A percentile compares a stretch with the other conserved stretches of the same genome.
These are phyloP conservation scores for Parnassius mnemosyne DNA, from an alignment of 2,888 invertebrate species.

Conservation along the genomic window DNA sequence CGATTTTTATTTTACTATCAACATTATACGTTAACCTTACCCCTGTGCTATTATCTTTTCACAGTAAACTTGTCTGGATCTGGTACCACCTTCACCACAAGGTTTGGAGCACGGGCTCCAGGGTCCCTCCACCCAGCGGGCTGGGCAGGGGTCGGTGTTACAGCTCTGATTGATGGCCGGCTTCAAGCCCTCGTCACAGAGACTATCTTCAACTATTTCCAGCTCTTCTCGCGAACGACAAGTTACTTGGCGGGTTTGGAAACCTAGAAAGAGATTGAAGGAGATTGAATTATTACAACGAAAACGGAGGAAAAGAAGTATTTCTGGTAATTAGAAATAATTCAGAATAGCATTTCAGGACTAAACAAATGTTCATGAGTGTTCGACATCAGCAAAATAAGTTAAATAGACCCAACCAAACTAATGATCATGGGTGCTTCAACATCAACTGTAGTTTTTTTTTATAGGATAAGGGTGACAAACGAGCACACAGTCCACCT, in stretches of 20 bases:
- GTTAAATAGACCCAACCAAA: no score
- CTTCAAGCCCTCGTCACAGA: constrained; percentile 89
- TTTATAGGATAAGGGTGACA: no score
- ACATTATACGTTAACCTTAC: constrained; percentile 42
- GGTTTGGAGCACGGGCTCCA: constrained; percentile 92
- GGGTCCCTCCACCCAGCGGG: constrained; percentile 87
- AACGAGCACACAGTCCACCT: no score
- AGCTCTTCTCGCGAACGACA: constrained; percentile 89
- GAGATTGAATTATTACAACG: no score
- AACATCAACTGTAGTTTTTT: no score
- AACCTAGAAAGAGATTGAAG: constrained; percentile 68
- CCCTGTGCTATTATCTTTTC: constrained; percentile 88
- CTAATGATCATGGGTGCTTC: no score
- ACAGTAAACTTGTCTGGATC: constrained; percentile 87
- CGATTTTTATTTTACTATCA: no score
- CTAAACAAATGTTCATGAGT: no score
- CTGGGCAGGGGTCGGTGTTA: constrained; percentile 87
- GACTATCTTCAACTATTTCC: constrained; percentile 84
- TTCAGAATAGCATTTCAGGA: no score
- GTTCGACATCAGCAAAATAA: no score
- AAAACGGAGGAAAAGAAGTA: no score
- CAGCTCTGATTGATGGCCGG: constrained; percentile 87
- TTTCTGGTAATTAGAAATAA: no score
- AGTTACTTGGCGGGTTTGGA: constrained; percentile 87
- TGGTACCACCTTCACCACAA: constrained; percentile 89